phyloP scores from a whole-genome alignment of 2,113 vertebrate genomes.

The Corapipo altera region DNA sequence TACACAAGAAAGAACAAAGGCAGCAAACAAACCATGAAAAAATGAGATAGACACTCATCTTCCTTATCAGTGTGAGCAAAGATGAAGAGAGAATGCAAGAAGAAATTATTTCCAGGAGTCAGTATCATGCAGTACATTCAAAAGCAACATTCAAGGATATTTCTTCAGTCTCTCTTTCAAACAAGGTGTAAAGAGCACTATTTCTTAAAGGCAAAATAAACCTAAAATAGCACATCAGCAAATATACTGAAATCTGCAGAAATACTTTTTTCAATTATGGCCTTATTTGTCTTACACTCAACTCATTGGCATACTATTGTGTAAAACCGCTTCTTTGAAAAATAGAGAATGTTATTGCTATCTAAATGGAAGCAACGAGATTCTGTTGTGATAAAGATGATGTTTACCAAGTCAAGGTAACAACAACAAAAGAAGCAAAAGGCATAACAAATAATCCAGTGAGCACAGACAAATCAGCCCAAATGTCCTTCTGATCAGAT shows the following conservation, averaged over 20 bases:
- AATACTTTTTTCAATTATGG: not conserved
- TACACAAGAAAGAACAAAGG: not conserved
- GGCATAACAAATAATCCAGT: not conserved
- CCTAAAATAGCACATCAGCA: not conserved
- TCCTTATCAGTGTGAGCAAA: not conserved
- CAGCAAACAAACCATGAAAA: not conserved
- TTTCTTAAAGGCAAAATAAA: not conserved
- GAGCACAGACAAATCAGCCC: not conserved
- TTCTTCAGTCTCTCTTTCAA: not conserved
- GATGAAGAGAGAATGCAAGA: not conserved
- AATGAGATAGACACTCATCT: not conserved
- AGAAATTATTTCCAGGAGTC: not conserved
- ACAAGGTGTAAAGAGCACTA: not conserved
- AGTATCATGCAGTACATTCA: not conserved
- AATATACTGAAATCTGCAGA: not conserved
- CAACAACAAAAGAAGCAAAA: not conserved
- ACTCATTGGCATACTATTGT: not conserved
- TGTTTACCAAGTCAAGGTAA: not conserved
- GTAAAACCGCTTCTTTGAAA: not conserved
- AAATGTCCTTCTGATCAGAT: not conserved
- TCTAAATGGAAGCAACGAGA: not conserved
- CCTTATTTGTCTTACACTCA: not conserved
- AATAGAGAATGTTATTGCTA: not conserved
- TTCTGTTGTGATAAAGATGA: not conserved
- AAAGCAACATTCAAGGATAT: not conserved